Base-by-base conservation (phyloP, 2,797 vertebrate genomes). In the Zalophus californianus region DNA sequence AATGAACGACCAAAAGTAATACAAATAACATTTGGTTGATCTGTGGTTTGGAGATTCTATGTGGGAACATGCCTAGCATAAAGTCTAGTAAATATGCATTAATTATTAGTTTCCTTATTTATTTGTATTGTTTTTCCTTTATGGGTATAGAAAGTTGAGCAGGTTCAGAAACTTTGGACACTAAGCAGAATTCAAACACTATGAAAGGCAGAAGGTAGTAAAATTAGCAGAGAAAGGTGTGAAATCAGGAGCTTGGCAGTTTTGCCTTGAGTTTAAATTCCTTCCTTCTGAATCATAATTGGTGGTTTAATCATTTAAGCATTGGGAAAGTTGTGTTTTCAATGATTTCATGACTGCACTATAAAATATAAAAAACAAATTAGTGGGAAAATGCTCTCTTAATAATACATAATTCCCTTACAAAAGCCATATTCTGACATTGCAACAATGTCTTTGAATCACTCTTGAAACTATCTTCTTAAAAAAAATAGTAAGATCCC, bases 351-450 rank as follows among this genome's bases (percentile, higher is more conserved):
- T 70, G 75, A 86, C 27, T 86, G 25, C 0, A 13, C 13, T 72
- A 29, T 90, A 90, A 77, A 79, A 82, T 75, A 62, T 29, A 41
- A 94, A 73, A 97, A 95, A 88, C 64, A 68, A 93, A 86, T 58
- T 54, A 90, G n/a, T 87, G 32, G 35, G 38, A 41, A 79, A 89
- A 90, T 82, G 21, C 25, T 85, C 21, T 93, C 14, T 89, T 72
- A 58, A 56, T 72, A 93, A 73, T 75, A 90, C 66, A 94, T 50
- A 23, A 94, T 70, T 56, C 64, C 16, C 27, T 48, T 52, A 86
- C 9, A 79, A 86, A 50, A 86, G 54, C 38, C 12, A 54, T 86
- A 91, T 86, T 35, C 48, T 90, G 54, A 94, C 60, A 32, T 52
- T 86, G 32, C n/a, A 82, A 80, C 14, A 48, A 75, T 90, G 96